phyloP scores from a whole-genome alignment of 2,113 vertebrate genomes.

The Elaphurus davidianus region DNA sequence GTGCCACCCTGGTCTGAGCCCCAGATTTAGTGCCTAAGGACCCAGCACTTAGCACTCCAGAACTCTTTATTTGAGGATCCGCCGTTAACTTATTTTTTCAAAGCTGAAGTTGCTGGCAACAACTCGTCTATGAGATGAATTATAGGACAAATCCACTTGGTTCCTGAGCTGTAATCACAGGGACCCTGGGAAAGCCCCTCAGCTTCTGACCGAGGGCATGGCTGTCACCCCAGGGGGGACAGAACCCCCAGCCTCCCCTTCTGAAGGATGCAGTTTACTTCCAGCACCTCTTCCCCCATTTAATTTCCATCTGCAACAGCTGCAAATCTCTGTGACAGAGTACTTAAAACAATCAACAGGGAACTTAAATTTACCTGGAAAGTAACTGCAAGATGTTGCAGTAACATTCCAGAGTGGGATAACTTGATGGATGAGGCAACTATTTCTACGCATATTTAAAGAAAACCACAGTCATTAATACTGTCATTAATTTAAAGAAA shows the following conservation, averaged over 20 bases:
- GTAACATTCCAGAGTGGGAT: not conserved
- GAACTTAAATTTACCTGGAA: not conserved
- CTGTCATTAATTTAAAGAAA: not conserved
- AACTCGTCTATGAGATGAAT: not conserved
- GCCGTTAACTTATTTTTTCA: accelerated
- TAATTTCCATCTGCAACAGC: not conserved
- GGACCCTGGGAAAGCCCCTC: not conserved
- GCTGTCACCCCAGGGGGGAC: not conserved
- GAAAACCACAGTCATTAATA: not conserved
- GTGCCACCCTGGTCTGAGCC: not conserved
- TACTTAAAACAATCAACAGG: not conserved
- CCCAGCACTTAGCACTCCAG: not conserved
- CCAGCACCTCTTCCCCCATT: not conserved
- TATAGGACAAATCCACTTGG: not conserved
- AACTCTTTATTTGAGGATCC: not conserved
- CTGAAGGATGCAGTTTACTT: not conserved
- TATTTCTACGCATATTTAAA: not conserved
- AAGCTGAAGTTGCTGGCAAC: not conserved
- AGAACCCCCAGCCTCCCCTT: not conserved
- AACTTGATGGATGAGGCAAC: not conserved
- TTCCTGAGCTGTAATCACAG: not conserved
- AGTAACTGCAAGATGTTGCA: not conserved
- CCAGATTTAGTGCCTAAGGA: not conserved
- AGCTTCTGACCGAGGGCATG: slow-evolving; percentile 21
- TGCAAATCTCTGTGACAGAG: not conserved